These are phyloP conservation scores for Plemyria rubiginata DNA, from an alignment of 2,888 invertebrate species.

Conservation along the genomic window DNA sequence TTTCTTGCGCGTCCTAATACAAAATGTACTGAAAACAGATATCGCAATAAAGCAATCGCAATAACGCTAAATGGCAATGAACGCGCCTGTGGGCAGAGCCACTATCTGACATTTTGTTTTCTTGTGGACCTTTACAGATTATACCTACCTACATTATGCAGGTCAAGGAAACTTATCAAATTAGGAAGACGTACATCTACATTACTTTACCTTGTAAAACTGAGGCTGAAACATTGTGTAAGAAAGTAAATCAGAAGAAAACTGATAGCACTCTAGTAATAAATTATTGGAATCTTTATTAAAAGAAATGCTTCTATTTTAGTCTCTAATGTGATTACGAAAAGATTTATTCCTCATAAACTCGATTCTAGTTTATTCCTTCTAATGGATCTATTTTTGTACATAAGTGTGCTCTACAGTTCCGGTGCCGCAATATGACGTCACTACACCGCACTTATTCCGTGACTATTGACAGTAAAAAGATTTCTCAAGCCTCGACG, in stretches of 20 bases:
- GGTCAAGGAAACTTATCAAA: too few species aligned
- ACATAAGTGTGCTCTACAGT: constrained; percentile 28
- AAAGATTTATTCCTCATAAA: constrained; percentile 29
- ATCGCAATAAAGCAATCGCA: too few species aligned
- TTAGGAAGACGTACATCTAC: too few species aligned
- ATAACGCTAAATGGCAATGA: too few species aligned
- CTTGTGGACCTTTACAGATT: too few species aligned
- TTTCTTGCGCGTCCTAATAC: too few species aligned
- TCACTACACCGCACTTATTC: constrained; percentile 36
- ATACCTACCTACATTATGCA: too few species aligned
- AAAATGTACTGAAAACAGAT: too few species aligned
- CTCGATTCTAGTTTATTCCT: constrained; percentile 23
- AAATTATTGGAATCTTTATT: constrained; percentile 3
- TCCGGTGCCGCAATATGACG: constrained; percentile 39
- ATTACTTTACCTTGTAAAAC: too few species aligned
- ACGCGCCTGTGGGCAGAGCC: too few species aligned
- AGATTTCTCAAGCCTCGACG: constrained; percentile 37
- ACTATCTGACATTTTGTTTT: too few species aligned
- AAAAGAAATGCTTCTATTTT: constrained; percentile 4
- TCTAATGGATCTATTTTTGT: constrained; percentile 30
- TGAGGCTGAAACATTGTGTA: too few species aligned
- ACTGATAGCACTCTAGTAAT: background rate
- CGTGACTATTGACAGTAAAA: constrained; percentile 45
- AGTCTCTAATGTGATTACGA: constrained; percentile 8
- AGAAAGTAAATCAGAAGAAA: background rate